Evolutionary conservation across 2,888 invertebrate genomes (phyloP), one percentile per base, ranked within the genome.

Genomic region (Drosophila pseudotakahashii): DNA sequence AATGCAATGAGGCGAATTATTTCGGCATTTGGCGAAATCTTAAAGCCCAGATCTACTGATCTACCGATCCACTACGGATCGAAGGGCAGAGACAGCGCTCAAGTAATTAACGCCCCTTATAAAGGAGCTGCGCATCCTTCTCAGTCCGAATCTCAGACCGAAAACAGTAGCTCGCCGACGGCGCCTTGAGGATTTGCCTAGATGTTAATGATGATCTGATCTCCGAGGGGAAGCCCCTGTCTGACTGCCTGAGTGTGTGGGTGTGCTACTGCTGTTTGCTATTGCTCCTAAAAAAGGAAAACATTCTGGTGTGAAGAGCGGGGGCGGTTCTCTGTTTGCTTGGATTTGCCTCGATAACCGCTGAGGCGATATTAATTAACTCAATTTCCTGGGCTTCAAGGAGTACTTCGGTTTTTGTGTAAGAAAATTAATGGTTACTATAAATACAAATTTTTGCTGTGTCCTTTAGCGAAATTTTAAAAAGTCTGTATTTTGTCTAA

Each of bases 181-280:
- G 89, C 83, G 83, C 89, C 83, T 75, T 37, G 13, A 42, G 88
- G 88, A 85, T 85, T 83, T 89, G 63, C 53, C 50, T 66, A 69
- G 84, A 81, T 85, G 79, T 89, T 83, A 82, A 82, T 82, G 89
- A 87, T 87, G 73, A 89, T 82, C 89, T 81, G 71, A 84, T 82
- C 89, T 73, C 53, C n/a, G 30, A 45, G 66, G 44, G 58, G 58
- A 26, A 45, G 61, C 32, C 59, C 45, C 39, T 30, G n/a, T 9
- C 26, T 19, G 45, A 34, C 36, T 6, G 63, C 16, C 42, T n/a
- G n/a, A 51, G 26, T 36, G 37, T 52, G 45, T 57, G 47, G 51
- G 42, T 55, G 51, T 52, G 45, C 37, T 54, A 36, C 39, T 36
- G 19, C 14, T 66, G 52, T 72, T 72, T 48, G n/a, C 53, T 52